These are phyloP conservation scores for Lucilia sericata DNA, from an alignment of 1,140 invertebrate species.

Conservation along the genomic window DNA sequence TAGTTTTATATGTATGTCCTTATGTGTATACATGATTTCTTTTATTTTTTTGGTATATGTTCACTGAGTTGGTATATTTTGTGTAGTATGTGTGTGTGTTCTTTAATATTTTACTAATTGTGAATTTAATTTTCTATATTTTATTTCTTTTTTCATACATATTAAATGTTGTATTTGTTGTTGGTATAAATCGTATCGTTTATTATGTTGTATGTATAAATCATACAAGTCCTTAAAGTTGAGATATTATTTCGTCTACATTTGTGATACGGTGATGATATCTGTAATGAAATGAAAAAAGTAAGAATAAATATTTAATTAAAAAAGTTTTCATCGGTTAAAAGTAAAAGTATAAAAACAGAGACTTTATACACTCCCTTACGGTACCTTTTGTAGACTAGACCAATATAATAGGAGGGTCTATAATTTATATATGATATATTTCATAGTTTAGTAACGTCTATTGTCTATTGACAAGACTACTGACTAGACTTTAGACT, in stretches of 20 bases:
- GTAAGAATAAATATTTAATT: too few relatives aligned
- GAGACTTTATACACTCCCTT: too few relatives aligned
- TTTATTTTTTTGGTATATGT: background rate
- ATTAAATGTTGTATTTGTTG: background rate
- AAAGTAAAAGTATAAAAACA: too few relatives aligned
- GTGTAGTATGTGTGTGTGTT: background rate
- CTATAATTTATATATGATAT: too few relatives aligned
- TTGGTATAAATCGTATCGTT: slow-evolving; percentile 6
- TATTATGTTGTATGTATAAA: background rate
- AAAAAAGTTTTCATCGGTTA: too few relatives aligned
- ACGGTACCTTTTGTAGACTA: too few relatives aligned
- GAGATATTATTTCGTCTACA: background rate
- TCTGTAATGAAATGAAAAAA: background rate
- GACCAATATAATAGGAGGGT: too few relatives aligned
- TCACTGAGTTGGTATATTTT: background rate
- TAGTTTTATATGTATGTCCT: background rate
- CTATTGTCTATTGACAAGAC: too few relatives aligned
- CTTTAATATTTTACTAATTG: background rate
- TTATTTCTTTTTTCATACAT: background rate
- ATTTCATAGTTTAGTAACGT: too few relatives aligned
- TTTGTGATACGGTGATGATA: slow-evolving; percentile 26
- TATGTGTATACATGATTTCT: background rate
- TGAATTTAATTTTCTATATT: background rate
- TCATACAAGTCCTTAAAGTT: background rate
- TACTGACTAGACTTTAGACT: too few relatives aligned